Evolutionary conservation across 2,113 vertebrate genomes (phyloP), one percentile per base, ranked within the genome.

Genomic region (Tenebrosternarchus preto): DNA sequence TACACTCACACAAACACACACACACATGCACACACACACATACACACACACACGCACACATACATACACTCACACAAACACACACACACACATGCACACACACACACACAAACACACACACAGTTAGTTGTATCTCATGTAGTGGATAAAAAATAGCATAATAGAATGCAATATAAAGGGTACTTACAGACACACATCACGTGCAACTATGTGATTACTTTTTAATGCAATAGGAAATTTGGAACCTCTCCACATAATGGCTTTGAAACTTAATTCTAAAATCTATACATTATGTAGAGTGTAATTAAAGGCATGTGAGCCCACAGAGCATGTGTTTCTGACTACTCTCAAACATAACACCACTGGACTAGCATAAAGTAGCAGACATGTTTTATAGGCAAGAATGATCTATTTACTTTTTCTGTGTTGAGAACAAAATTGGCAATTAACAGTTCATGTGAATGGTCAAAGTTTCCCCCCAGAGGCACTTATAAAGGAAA

Each of bases 221-320:
- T 55, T 68, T 59, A 80, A 80, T 59, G 72, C 79, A 31, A 56
- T 64, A 31, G 79, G n/a, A 74, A 75, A 67, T 24, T 68, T 68
- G 64, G 31, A 68, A 17, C 27, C 33, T 68, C 31, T 80, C 17
- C n/a, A 55, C 71, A 29, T 31, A 59, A 70, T 3, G 25, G 25
- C 20, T 50, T 76, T 46, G 20, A 76, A 71, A n/a, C 78, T 19
- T 73, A 31, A 63, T 24, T 74, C 8, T 11, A 56, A 83, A 63
- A 27, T 70, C 29, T 73, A 46, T 39, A 50, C 39, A 71, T 70
- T 69, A 27, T 46, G 57, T 70, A 11, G 4, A 59, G 16, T 5
- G 29, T 50, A 75, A 70, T 61, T 78, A 50, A 17, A 25, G 22
- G 56, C 53, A 12, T 19, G 29, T 78, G 76, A 50, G 8, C 22